phyloP scores from a whole-genome alignment of 1,140 invertebrate species.

The Reticulitermes speratus region DNA sequence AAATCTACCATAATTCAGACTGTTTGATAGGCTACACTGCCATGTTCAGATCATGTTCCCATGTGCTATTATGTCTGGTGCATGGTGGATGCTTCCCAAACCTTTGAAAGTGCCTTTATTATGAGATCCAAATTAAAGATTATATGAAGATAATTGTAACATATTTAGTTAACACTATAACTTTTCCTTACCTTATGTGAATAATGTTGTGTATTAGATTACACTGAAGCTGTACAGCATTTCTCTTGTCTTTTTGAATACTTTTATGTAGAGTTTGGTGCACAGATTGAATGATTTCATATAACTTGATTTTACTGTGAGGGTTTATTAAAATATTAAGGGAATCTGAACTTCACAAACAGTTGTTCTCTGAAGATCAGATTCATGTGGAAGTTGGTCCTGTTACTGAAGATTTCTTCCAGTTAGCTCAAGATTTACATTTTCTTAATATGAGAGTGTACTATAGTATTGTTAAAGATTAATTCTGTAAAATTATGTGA shows the following conservation, averaged over 20 bases:
- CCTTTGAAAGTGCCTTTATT: not conserved
- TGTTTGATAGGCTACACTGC: conserved; percentile 9
- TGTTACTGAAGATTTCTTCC: not conserved
- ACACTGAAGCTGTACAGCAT: conserved; percentile 7
- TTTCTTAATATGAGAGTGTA: not conserved
- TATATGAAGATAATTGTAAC: not conserved
- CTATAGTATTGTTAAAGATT: not conserved
- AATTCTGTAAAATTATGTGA: not conserved
- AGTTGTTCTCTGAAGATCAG: not conserved
- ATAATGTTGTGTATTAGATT: not conserved
- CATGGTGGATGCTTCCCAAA: conserved; percentile 5
- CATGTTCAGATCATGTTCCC: not conserved
- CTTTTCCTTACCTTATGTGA: not conserved
- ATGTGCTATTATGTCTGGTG: not conserved
- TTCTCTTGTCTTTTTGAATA: not conserved
- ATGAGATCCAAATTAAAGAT: not conserved
- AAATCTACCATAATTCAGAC: not conserved
- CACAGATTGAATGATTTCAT: not conserved
- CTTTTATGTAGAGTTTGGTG: not conserved
- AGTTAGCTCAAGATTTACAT: not conserved
- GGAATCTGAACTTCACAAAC: not conserved
- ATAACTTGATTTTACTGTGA: not conserved
- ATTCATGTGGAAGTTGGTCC: not conserved
- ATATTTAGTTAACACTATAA: not conserved
- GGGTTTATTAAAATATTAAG: not conserved